Percentiles rank a stretch among this genome's conserved stretches.
Conservation (phyloP, 2,888 invertebrate genomes). For the Dicroscelio sp. region DNA sequence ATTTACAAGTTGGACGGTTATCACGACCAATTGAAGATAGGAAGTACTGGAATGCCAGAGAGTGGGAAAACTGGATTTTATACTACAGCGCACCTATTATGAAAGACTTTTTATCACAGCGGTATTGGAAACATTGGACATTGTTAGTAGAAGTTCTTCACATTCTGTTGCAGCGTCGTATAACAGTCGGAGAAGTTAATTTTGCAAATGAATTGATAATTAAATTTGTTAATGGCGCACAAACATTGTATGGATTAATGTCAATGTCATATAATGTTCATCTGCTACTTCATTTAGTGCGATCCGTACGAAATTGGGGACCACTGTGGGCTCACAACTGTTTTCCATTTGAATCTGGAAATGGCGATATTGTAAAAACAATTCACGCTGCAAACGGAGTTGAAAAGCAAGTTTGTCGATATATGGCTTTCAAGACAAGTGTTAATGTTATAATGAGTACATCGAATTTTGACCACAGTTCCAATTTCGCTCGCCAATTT, state of each 20-base stretch:
- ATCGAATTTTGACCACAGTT: background rate
- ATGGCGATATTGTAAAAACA: background rate
- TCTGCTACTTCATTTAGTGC: background rate
- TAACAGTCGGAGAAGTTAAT: background rate
- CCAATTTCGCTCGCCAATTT: background rate
- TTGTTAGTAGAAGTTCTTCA: slow-evolving; percentile 28
- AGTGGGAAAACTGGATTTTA: slow-evolving; percentile 58
- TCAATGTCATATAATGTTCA: slow-evolving; percentile 69
- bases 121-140: background rate
- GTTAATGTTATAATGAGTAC: background rate
- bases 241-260: slow-evolving; percentile 45
- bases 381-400: background rate
- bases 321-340: background rate
- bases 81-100: slow-evolving; percentile 43
- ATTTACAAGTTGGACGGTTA: slow-evolving; percentile 11
- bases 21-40: slow-evolving; percentile 21
- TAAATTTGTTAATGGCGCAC: slow-evolving; percentile 11
- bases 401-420: background rate
- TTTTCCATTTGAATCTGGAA: background rate
- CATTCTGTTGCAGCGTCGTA: background rate
- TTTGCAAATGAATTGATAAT: slow-evolving; percentile 42
- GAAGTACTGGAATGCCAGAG: slow-evolving; percentile 45
- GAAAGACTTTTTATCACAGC: background rate
- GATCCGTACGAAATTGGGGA: background rate
- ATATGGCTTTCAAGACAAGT: background rate